A percentile compares a stretch with the other conserved stretches of the same genome.
Evolutionary conservation across 1,140 invertebrate species (phyloP).

Genomic region (Geopemphigus sp.): DNA sequence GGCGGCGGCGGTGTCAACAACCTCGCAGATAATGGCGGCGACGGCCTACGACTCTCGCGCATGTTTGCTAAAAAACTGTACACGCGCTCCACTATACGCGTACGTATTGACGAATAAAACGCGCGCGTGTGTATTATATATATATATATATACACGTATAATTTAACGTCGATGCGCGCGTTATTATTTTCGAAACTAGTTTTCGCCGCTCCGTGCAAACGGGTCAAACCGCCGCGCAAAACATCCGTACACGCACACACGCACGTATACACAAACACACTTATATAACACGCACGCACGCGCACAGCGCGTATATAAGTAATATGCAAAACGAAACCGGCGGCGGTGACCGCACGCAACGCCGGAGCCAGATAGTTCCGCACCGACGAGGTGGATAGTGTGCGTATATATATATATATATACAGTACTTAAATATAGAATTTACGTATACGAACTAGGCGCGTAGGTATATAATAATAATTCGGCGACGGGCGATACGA

Average conservation of each 20-base stretch:
- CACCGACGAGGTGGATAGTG: background rate
- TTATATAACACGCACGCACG: background rate
- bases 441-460: background rate
- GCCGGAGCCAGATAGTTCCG: background rate
- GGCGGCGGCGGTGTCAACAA: conserved; percentile 33
- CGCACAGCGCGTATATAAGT: background rate
- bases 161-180: conserved; percentile 20
- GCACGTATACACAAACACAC: background rate
- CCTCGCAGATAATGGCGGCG: conserved; percentile 42
- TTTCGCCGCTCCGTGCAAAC: conserved; percentile 25
- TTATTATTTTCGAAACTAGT: conserved; percentile 6
- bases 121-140: no score
- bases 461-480: background rate
- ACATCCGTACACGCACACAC: background rate
- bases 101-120: background rate
- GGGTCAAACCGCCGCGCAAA: conserved; percentile 30
- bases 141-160: no score
- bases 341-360: background rate
- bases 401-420: no score
- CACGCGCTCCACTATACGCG: no score
- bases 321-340: conserved; percentile 10
- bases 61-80: conserved; percentile 29
- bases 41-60: conserved; percentile 5
- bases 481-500: background rate
- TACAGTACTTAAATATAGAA: background rate